Conservation (phyloP, 2,113 vertebrate genomes). For the Thamnophis sirtalis region DNA sequence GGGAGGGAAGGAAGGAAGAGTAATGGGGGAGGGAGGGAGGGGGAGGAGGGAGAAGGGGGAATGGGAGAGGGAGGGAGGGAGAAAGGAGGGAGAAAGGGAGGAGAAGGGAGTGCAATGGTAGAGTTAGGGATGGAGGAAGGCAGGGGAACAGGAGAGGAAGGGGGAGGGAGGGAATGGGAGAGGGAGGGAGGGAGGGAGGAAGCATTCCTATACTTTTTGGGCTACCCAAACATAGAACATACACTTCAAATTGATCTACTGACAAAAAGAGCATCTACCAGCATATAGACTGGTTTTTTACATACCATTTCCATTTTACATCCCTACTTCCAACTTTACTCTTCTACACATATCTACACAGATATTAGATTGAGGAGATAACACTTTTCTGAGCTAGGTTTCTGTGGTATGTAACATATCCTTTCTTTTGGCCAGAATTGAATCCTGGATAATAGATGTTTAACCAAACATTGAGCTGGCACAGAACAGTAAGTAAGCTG, state of each 20-base stretch:
- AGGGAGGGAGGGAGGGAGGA: background rate
- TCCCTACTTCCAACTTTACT: background rate
- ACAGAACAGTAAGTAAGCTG: background rate
- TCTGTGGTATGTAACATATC: background rate
- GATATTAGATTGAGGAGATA: background rate
- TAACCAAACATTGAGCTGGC: background rate
- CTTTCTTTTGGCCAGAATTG: background rate
- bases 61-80: too few relatives aligned
- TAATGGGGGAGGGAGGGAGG: too few relatives aligned
- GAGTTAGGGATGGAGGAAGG: too few relatives aligned
- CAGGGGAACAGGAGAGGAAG: too few relatives aligned
- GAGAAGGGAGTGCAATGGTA: too few relatives aligned
- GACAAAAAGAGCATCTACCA: background rate
- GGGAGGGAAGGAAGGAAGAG: too few relatives aligned
- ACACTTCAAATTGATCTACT: background rate
- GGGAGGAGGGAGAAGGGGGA: too few relatives aligned
- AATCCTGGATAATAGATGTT: background rate
- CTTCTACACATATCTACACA: background rate
- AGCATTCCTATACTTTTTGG: background rate
- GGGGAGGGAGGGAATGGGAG: too few relatives aligned
- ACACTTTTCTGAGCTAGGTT: background rate
- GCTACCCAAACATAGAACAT: background rate
- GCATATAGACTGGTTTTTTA: background rate
- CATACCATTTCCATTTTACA: background rate
- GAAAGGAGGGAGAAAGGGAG: too few relatives aligned